phyloP scores from a whole-genome alignment of 2,113 vertebrate genomes.

The Drymodes brunneopygia region DNA sequence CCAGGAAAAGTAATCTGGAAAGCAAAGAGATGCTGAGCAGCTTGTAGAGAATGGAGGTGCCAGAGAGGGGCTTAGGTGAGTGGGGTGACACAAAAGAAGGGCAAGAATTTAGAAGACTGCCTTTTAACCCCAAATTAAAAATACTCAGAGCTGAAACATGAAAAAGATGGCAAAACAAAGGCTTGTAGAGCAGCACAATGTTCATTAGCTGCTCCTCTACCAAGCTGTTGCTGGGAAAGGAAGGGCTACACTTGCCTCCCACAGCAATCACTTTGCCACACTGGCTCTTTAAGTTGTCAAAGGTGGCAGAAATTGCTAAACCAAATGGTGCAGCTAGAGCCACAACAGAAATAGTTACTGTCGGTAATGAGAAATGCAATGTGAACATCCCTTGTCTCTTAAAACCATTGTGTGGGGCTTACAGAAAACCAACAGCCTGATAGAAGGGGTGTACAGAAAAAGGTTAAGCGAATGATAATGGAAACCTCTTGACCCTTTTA shows the following conservation, averaged over 20 bases:
- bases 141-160: not conserved
- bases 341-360: not conserved
- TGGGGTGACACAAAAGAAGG: not conserved
- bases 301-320: not conserved
- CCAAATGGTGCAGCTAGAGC: not conserved
- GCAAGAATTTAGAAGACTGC: not conserved
- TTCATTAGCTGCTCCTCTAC: not conserved
- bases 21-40: not conserved
- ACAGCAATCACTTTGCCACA: accelerated
- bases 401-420: not conserved
- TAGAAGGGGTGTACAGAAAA: not conserved
- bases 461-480: not conserved
- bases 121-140: not conserved
- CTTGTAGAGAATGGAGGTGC: not conserved
- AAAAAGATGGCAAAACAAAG: not conserved
- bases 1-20: not conserved
- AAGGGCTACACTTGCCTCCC: not conserved
- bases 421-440: not conserved
- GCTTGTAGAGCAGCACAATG: not conserved
- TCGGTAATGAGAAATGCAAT: not conserved
- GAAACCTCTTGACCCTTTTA: not conserved
- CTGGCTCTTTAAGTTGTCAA: not conserved
- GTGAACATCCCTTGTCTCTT: not conserved
- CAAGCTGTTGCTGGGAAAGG: not conserved
- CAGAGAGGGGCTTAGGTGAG: not conserved